These are phyloP conservation scores for Knipowitschia caucasica DNA, from an alignment of 2,797 vertebrate species.

Conservation along the genomic window DNA sequence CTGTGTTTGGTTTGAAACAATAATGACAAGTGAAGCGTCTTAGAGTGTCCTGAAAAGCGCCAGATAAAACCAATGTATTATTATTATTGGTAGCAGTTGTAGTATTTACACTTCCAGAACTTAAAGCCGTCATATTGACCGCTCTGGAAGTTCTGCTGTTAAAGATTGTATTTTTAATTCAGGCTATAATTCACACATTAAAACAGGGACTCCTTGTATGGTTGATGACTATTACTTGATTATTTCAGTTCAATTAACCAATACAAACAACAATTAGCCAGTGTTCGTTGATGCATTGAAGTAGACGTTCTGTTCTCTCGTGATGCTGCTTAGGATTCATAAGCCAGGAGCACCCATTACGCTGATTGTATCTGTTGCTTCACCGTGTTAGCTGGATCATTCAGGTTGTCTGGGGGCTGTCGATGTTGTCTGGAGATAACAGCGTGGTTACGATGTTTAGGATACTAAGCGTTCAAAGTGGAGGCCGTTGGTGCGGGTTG, in stretches of 20 bases:
- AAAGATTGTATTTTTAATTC: no score
- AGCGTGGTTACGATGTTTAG: constrained; percentile 16
- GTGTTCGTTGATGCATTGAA: not conserved
- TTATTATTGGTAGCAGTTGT: no score
- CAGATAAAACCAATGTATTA: no score
- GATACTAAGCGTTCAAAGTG: constrained; percentile 8
- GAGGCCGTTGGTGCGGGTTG: constrained; percentile 11
- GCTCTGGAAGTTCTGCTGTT: no score
- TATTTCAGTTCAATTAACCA: not conserved
- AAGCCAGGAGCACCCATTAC: not conserved
- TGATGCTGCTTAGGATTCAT: not conserved
- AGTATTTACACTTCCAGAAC: no score
- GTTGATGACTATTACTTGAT: not conserved
- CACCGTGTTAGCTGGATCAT: constrained; percentile 28
- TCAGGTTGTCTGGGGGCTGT: constrained; percentile 14
- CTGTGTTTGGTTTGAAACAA: no score
- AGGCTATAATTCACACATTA: no score
- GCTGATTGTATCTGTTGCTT: constrained; percentile 24
- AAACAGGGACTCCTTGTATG: not conserved
- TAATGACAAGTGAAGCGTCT: no score
- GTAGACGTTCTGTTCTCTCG: not conserved
- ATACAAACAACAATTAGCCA: not conserved
- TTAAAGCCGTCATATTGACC: no score
- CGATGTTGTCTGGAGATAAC: constrained; percentile 23
- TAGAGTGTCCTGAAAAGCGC: no score